Conservation (phyloP, 2,797 vertebrate genomes). For the Chlorospingus flavigularis region DNA sequence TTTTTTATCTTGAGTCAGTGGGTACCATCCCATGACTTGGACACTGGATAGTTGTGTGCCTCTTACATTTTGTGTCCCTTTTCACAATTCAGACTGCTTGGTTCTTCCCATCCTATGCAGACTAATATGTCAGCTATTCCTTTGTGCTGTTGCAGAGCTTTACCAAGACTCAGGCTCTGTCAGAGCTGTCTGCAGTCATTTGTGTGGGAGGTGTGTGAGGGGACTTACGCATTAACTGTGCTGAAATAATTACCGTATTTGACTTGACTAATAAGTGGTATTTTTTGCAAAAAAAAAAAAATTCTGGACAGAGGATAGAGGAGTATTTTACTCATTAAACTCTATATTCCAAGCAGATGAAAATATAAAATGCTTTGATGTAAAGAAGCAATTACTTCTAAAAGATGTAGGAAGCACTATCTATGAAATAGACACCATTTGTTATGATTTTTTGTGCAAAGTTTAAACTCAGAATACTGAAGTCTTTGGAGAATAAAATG, state of each 20-base stretch:
- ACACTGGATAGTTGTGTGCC: neutral
- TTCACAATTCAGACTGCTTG: neutral
- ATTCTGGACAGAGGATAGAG: neutral
- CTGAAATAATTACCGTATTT: constrained; percentile 40
- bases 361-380: constrained; percentile 12
- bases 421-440: constrained; percentile 29
- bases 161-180: neutral
- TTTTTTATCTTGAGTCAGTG: rapidly evolving
- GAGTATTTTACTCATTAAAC: constrained; percentile 7
- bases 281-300: neutral
- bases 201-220: constrained; percentile 39
- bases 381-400: constrained; percentile 35
- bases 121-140: constrained; percentile 8
- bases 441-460: constrained; percentile 17
- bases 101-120: neutral
- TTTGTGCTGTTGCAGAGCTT: neutral
- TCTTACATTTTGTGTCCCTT: neutral
- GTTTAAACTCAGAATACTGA: constrained; percentile 10
- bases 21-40: neutral
- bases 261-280: constrained; percentile 31
- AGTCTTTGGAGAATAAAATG: constrained; percentile 41
- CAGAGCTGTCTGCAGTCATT: constrained; percentile 20
- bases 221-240: neutral
- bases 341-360: neutral
- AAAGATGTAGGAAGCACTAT: constrained; percentile 46